phyloP scores from a whole-genome alignment of 2,797 vertebrate species.

The Centroberyx gerrardi region DNA sequence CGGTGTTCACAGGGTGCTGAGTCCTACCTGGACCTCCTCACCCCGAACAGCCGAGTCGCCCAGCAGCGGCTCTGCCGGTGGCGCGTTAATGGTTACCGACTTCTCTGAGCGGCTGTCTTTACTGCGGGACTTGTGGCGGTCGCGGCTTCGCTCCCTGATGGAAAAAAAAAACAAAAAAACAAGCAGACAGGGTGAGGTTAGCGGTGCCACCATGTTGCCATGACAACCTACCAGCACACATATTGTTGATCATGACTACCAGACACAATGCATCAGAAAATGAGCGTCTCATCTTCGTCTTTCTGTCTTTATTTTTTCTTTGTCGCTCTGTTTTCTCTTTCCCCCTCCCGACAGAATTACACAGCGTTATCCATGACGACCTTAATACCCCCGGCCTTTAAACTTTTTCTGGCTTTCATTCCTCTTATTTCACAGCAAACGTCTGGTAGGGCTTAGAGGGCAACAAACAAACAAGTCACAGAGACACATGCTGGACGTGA shows the following conservation, averaged over 20 bases:
- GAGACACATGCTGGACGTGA: background rate
- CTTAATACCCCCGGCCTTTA: background rate
- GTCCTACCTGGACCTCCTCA: slow-evolving; percentile 87
- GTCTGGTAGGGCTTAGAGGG: background rate
- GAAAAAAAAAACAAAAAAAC: slow-evolving; percentile 7
- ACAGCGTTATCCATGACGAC: background rate
- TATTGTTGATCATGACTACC: background rate
- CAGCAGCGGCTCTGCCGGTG: slow-evolving; percentile 89
- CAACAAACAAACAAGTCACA: slow-evolving; percentile 6
- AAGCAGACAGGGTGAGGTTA: slow-evolving; percentile 30
- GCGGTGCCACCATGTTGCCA: background rate
- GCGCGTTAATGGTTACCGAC: slow-evolving; percentile 94
- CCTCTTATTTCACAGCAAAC: background rate
- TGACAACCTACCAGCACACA: background rate
- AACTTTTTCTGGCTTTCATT: background rate
- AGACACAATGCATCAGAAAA: background rate
- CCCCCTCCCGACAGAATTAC: background rate
- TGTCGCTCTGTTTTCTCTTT: no score
- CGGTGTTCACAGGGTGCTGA: background rate
- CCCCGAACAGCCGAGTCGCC: slow-evolving; percentile 85
- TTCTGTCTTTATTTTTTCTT: no score
- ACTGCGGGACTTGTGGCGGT: slow-evolving; percentile 93
- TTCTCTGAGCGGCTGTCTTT: slow-evolving; percentile 94
- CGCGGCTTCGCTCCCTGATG: slow-evolving; percentile 89
- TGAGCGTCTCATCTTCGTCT: background rate